phyloP scores from a whole-genome alignment of 2,113 vertebrate genomes.

The Ia io region DNA sequence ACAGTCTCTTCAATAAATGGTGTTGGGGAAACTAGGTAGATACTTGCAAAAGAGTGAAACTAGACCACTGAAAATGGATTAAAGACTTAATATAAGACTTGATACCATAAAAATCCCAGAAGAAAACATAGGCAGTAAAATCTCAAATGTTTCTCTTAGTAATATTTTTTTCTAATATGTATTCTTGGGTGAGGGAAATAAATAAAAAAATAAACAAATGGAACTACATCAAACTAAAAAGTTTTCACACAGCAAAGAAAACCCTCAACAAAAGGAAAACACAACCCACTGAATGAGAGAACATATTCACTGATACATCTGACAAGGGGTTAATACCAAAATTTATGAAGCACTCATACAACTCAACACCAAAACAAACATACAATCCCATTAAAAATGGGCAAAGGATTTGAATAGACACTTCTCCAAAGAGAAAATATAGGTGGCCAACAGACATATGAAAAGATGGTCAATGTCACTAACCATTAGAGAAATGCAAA shows the following conservation, averaged over 20 bases:
- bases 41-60: not conserved
- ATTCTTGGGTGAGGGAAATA: not conserved
- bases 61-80: not conserved
- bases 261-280: not conserved
- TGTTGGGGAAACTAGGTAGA: too few relatives aligned
- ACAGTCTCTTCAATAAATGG: too few relatives aligned
- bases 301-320: not conserved
- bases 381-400: not conserved
- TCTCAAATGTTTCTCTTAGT: not conserved
- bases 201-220: not conserved
- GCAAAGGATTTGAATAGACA: not conserved
- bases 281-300: not conserved
- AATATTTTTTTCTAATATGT: not conserved
- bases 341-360: not conserved
- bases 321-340: not conserved
- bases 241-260: not conserved
- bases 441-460: too few relatives aligned
- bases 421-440: not conserved
- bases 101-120: not conserved
- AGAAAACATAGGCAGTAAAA: not conserved
- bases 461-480: too few relatives aligned
- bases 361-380: not conserved
- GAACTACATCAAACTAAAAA: not conserved
- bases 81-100: not conserved
- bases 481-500: too few relatives aligned